phyloP scores from a whole-genome alignment of 2,888 invertebrate species.

The Euplexia lucipara region DNA sequence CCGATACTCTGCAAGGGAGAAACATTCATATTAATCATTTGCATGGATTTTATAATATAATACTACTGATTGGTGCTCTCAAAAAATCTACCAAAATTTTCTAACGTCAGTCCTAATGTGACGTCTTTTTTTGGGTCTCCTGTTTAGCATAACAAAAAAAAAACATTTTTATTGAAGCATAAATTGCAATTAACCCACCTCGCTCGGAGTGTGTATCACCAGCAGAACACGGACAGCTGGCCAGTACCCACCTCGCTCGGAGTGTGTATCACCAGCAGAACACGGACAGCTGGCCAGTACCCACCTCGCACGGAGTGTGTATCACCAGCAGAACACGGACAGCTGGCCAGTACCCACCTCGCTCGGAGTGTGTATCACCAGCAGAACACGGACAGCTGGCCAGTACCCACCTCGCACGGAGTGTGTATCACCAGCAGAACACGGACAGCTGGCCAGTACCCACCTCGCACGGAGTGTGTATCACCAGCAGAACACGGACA shows the following conservation, averaged over 20 bases:
- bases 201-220: not conserved
- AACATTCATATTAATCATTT: not conserved
- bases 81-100: no score
- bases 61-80: no score
- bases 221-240: not conserved
- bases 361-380: not conserved
- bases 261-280: not conserved
- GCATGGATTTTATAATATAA: not conserved
- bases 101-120: no score
- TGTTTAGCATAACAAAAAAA: no score
- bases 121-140: no score
- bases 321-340: not conserved
- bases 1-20: slow-evolving; percentile 30
- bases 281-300: not conserved
- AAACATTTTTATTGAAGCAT: no score
- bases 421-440: not conserved
- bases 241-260: not conserved
- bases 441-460: not conserved
- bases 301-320: not conserved
- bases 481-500: not conserved
- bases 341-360: not conserved
- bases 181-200: no score
- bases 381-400: not conserved
- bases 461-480: no score
- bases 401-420: not conserved